Evolutionary conservation across 2,797 vertebrate genomes (phyloP).

Genomic region (Karalla daura): DNA sequence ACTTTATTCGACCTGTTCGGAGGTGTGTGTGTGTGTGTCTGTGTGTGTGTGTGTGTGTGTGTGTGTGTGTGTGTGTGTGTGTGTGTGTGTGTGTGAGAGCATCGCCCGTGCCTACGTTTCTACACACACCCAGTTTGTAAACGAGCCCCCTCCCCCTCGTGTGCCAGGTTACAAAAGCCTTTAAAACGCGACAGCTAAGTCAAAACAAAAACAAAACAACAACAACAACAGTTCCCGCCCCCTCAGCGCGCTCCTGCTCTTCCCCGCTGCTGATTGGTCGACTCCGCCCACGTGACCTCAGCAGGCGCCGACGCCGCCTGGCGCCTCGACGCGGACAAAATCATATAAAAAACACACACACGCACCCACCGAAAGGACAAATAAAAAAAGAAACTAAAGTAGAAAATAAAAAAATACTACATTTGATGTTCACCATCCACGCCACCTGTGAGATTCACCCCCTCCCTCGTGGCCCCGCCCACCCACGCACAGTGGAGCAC

Average conservation of each 20-base stretch:
- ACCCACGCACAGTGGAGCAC: constrained; percentile 56
- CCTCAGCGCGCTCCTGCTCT: constrained; percentile 52
- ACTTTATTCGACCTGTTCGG: constrained; percentile 1
- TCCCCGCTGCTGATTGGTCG: constrained; percentile 66
- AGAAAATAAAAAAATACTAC: constrained; percentile 17
- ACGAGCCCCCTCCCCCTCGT: constrained; percentile 62
- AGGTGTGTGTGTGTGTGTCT: too few relatives aligned
- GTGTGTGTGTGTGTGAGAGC: too few relatives aligned
- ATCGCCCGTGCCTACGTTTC: neutral
- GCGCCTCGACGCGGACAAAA: constrained; percentile 49
- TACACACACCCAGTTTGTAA: constrained; percentile 34
- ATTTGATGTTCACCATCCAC: constrained; percentile 66
- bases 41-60: too few relatives aligned
- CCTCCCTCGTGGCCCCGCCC: constrained; percentile 61
- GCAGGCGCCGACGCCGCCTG: constrained; percentile 66
- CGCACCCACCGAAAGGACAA: constrained; percentile 3
- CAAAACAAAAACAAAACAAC: too few relatives aligned
- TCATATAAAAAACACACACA: constrained; percentile 49
- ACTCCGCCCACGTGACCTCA: constrained; percentile 61
- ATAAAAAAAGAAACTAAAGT: constrained; percentile 28
- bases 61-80: too few relatives aligned
- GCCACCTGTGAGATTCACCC: constrained; percentile 65
- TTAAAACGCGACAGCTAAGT: constrained; percentile 60
- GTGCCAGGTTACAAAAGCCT: constrained; percentile 62
- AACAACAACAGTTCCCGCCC: constrained; percentile 57